These are phyloP conservation scores for Matsumurasca onukii DNA, from an alignment of 1,140 invertebrate genomes.

Conservation along the genomic window DNA sequence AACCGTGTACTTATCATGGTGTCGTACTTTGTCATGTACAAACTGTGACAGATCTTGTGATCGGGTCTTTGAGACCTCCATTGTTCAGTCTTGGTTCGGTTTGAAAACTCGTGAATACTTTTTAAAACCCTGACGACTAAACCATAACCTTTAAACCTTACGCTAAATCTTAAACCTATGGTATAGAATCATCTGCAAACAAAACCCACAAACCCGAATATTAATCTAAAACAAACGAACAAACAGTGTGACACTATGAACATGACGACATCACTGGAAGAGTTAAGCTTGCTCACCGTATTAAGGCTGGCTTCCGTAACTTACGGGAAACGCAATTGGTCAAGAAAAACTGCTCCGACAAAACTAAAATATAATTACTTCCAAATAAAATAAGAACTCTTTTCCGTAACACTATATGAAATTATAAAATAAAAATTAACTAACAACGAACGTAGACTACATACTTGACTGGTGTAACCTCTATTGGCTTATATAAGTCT, in stretches of 20 bases:
- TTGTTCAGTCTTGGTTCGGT: slow-evolving; percentile 15
- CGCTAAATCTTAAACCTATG: slow-evolving; percentile 26
- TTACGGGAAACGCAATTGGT: slow-evolving; percentile 6
- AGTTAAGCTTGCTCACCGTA: background rate
- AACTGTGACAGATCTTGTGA: slow-evolving; percentile 12
- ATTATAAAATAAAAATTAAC: slow-evolving; percentile 6
- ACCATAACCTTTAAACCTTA: slow-evolving; percentile 23
- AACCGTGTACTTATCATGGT: no score
- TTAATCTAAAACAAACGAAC: slow-evolving; percentile 23
- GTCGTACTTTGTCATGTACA: no score
- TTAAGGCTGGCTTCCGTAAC: background rate
- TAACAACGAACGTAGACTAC: slow-evolving; percentile 21
- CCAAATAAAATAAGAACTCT: slow-evolving; percentile 15
- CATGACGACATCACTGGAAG: background rate
- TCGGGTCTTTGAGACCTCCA: slow-evolving; percentile 14
- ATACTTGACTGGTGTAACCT: slow-evolving; percentile 17
- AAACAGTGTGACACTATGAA: slow-evolving; percentile 12
- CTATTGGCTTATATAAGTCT: slow-evolving; percentile 23
- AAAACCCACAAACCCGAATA: slow-evolving; percentile 30
- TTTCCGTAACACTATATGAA: slow-evolving; percentile 5
- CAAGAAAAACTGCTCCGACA: slow-evolving; percentile 17
- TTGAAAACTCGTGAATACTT: slow-evolving; percentile 25
- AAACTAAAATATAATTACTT: slow-evolving; percentile 17
- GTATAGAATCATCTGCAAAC: slow-evolving; percentile 28
- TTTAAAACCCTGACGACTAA: slow-evolving; percentile 27